Conservation (phyloP, 2,888 invertebrate species). For the Conops quadrifasciatus region DNA sequence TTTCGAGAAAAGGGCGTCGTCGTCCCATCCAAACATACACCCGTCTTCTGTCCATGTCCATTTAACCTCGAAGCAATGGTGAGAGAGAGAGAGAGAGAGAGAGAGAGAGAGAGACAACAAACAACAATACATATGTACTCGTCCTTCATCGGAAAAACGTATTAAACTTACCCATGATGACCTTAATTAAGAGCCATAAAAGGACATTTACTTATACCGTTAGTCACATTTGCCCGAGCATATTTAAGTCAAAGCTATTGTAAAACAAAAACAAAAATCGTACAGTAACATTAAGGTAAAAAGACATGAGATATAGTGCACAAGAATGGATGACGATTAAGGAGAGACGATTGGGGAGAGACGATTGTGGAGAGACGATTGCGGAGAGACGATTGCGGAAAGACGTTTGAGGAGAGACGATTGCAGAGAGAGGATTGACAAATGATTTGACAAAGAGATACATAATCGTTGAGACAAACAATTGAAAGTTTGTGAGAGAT, state of each 20-base stretch:
- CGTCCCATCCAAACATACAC: neutral
- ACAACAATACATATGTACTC: too few species aligned
- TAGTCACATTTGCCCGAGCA: slow-evolving; percentile 46
- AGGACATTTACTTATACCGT: slow-evolving; percentile 63
- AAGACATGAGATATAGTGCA: too few species aligned
- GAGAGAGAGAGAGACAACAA: too few species aligned
- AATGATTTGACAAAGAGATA: neutral
- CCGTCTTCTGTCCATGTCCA: neutral
- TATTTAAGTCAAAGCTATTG: slow-evolving; percentile 41
- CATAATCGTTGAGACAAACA: slow-evolving; percentile 6
- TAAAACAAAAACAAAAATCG: slow-evolving; percentile 5
- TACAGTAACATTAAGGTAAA: neutral
- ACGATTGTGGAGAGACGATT: slow-evolving; percentile 18
- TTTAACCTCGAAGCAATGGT: too few species aligned
- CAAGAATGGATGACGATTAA: neutral
- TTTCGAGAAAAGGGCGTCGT: slow-evolving; percentile 13
- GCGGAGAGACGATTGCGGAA: neutral
- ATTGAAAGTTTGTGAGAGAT: neutral
- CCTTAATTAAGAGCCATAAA: slow-evolving; percentile 66
- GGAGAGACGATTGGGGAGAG: slow-evolving; percentile 12
- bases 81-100: too few species aligned
- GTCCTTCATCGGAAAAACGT: slow-evolving; percentile 60
- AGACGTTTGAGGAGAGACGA: slow-evolving; percentile 18
- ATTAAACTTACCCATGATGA: slow-evolving; percentile 65
- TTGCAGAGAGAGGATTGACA: slow-evolving; percentile 27